Base-by-base conservation (phyloP, 2,797 vertebrate species). In the Pangasius djambal region DNA sequence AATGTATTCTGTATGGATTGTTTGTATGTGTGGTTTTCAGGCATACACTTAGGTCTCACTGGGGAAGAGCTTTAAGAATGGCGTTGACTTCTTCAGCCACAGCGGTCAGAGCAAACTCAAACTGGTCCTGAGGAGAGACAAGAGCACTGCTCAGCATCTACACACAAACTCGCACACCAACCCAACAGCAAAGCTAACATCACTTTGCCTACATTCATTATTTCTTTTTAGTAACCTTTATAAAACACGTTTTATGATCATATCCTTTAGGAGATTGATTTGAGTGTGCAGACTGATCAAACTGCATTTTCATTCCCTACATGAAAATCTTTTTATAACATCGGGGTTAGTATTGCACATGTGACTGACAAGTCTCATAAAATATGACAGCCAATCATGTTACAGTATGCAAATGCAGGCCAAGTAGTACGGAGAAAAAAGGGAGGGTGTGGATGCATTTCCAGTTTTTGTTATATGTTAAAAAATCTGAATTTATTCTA, bases 31-130 rank as follows among this genome's bases (percentile, higher is more conserved):
- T 86, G 52, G 48, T 50, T 79, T 85, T 89, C 37, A 83, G 34
- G 55, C 28, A 48, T 31, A 22, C 1, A 9, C 20, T 55, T 37
- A 8, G 31, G 63, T 86, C 87, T 98, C 94, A 99, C 95, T 99
- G 98, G 0, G 98, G 98, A 92, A 99, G 95, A 0, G 98, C 98
- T 94, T 99, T 99, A 89, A 99, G 97, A 92, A 99, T 99, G 93
- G 98, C 98, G 0, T 99, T 99, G 91, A 99, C 98, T 92, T 99
- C 98, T 92, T 99, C 98, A 0, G 98, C 98, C 31, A 99, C 98
- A 0, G 98, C 98, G 0, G 98, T 99, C 95, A 99, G 94, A 0
- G 98, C 98, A 0, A 99, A 99, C 94, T 99, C 98, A 95, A 99
- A 99, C 96, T 99, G 98, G 95, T 99, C 98, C 98, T 99, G 91